These are phyloP conservation scores for Pocillopora verrucosa DNA, from an alignment of 64 coral and sea anemone species.

Conservation along the genomic window DNA sequence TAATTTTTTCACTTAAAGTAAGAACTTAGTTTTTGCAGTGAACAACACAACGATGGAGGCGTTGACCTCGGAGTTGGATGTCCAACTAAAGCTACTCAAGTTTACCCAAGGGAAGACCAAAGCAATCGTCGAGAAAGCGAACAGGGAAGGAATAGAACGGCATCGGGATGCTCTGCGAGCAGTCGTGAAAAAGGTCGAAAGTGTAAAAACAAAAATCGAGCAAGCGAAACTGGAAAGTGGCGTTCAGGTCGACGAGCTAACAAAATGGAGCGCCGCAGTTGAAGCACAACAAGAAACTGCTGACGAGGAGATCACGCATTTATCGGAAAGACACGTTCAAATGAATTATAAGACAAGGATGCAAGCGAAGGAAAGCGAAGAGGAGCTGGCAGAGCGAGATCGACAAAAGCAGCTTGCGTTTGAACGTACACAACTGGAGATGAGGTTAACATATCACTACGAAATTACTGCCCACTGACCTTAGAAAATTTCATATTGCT, in stretches of 20 bases:
- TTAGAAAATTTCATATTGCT: too few species aligned
- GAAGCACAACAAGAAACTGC: conserved; percentile 18
- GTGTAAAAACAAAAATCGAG: conserved; percentile 36
- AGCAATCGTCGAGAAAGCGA: conserved; percentile 19
- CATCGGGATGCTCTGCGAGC: not conserved
- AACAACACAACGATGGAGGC: conserved; percentile 12
- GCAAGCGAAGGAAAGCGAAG: not conserved
- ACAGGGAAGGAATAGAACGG: conserved; percentile 8
- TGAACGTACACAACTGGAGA: conserved; percentile 13
- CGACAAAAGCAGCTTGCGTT: conserved; percentile 3
- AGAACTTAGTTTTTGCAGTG: conserved; percentile 30
- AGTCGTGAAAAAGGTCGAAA: not conserved
- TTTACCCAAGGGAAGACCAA: not conserved
- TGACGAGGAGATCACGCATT: conserved; percentile 25
- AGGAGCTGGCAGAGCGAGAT: not conserved
- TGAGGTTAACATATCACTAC: conserved; percentile 13
- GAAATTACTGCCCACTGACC: too few species aligned
- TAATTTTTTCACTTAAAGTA: conserved; percentile 12
- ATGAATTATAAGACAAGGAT: not conserved
- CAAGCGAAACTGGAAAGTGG: conserved; percentile 4
- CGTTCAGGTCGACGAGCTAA: not conserved
- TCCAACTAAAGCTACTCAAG: conserved; percentile 15
- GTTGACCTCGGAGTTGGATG: conserved; percentile 1
- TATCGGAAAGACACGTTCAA: not conserved
- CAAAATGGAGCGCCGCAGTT: conserved; percentile 28